A percentile compares a stretch with the other conserved stretches of the same genome.
phyloP scores from a whole-genome alignment of 2,113 vertebrate species.

The Numida meleagris region DNA sequence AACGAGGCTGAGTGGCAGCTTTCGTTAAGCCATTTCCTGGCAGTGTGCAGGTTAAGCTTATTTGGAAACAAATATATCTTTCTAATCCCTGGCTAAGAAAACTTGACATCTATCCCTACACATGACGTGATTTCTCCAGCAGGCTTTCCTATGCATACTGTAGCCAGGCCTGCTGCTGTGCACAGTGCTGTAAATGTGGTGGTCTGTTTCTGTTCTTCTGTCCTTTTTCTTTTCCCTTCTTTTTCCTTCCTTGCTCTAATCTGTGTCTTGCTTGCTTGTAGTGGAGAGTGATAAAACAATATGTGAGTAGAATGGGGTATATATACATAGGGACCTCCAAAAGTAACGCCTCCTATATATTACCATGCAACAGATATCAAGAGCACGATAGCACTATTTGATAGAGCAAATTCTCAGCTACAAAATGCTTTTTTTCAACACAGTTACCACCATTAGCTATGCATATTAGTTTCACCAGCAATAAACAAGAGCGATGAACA shows the following conservation, averaged over 20 bases:
- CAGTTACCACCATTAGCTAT: background rate
- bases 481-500: background rate
- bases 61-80: conserved; percentile 29
- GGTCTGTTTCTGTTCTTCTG: background rate
- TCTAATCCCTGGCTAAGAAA: conserved; percentile 13
- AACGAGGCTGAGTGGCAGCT: background rate
- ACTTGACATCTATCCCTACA: background rate
- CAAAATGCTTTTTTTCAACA: background rate
- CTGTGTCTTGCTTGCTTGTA: background rate
- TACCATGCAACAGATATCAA: too few relatives aligned
- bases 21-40: conserved; percentile 7
- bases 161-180: background rate
- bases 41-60: background rate
- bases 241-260: background rate
- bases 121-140: background rate
- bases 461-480: background rate
- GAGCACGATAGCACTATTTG: background rate
- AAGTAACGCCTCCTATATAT: background rate
- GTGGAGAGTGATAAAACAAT: background rate
- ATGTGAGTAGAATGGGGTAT: rapidly evolving
- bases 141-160: background rate
- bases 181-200: background rate
- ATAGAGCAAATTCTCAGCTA: background rate
- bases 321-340: background rate
- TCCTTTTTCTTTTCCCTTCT: background rate